Evolutionary conservation across 2,888 invertebrate species (phyloP).

Genomic region (Argyra leucocephala): DNA sequence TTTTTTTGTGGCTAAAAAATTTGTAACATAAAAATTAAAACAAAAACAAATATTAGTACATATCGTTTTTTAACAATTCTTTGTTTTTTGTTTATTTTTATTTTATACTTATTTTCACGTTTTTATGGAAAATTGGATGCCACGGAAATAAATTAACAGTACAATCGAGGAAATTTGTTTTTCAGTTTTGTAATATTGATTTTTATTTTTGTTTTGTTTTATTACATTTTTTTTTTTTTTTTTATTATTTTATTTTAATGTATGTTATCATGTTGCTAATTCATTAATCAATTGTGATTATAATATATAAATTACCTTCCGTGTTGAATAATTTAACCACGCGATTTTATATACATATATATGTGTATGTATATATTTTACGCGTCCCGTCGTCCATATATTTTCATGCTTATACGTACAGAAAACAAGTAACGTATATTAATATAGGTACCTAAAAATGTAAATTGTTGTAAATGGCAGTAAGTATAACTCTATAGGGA

Average conservation of each 20-base stretch:
- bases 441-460: no score
- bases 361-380: neutral
- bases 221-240: neutral
- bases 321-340: neutral
- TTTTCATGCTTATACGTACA: no score
- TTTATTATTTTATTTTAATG: neutral
- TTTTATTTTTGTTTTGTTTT: neutral
- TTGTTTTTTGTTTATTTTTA: no score
- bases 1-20: no score
- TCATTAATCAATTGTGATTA: constrained; percentile 4
- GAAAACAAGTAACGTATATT: no score
- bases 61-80: no score
- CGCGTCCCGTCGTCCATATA: no score
- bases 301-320: neutral
- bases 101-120: no score
- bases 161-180: neutral
- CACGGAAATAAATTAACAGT: neutral
- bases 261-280: neutral
- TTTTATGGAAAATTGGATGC: neutral
- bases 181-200: neutral
- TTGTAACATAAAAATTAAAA: no score
- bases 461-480: no score
- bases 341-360: neutral
- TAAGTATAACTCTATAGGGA: no score
- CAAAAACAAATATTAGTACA: no score